Base-by-base conservation (phyloP, 2,113 vertebrate genomes). In the Apodemus sylvaticus region DNA sequence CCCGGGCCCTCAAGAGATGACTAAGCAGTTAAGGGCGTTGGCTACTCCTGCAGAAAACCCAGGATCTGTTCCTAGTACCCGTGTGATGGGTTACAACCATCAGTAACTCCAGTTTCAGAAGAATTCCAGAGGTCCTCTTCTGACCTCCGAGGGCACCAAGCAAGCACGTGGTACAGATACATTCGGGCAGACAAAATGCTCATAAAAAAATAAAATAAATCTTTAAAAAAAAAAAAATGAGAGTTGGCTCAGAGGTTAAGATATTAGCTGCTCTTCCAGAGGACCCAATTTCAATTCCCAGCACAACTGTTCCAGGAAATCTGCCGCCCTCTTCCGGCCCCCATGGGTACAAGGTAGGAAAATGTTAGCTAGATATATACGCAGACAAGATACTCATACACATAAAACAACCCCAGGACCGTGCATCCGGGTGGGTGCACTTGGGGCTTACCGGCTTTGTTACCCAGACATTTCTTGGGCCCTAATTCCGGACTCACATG, bases 371-470 rank as follows among this genome's bases (percentile, higher is more conserved):
- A 22, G 10, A n/a, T 11, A 24, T 24, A n/a, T 24, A n/a, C n/a
- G 36, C 36, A 60, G 55, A 58, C 36, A 39, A 60, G 24, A 58
- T 2, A 58, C 5, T 12, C 22, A 58, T 26, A 39, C 78, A 58
- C 11, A 58, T 11, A n/a, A 24, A 36, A 71, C n/a, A 39, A 39
- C 4, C 20, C 36, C 22, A 39, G 79, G 36, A 66, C 64, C 12
- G 24, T 42, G 53, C 45, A 53, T 48, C 16, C 36, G 14, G 22
- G 2, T 55, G 24, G 24, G 29, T 2, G 1, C 12, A 8, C 5
- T 12, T 6, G 7, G 5, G 42, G 39, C 39, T 62, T 36, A 2
- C 5, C 1, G 1, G 6, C 9, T 14, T 16, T 10, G 26, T 34
- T 45, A 34, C 55, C 55, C 36, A 16, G 55, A 48, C 53, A 24